A percentile compares a stretch with the other conserved stretches of the same genome.
Conservation (phyloP, 2,113 vertebrate genomes). For the Salvator merianae region DNA sequence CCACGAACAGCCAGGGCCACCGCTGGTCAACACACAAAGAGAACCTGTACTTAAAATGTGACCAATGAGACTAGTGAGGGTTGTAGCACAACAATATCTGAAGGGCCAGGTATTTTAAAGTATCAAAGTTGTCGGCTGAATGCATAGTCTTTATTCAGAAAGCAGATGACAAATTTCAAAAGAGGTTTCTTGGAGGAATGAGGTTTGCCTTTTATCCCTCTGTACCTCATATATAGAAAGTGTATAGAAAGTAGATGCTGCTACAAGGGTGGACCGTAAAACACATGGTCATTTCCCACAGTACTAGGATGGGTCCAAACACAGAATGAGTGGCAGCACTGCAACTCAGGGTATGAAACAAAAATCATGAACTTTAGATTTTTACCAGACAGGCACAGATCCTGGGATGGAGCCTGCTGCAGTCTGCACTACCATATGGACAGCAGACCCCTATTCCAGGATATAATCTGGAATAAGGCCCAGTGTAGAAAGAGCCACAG, state of each 20-base stretch:
- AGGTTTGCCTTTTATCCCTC: neutral
- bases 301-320: neutral
- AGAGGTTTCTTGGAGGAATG: neutral
- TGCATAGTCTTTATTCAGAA: no score
- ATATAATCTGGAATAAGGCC: neutral
- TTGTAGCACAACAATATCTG: no score
- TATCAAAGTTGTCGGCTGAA: neutral
- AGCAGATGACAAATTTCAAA: neutral
- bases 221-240: no score
- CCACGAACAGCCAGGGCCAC: no score
- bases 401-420: no score
- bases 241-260: neutral
- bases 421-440: no score
- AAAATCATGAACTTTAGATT: no score
- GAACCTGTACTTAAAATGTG: no score
- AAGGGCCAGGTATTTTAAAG: neutral
- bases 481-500: neutral
- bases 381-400: no score
- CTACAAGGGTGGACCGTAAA: neutral
- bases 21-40: no score
- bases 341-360: neutral
- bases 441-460: no score
- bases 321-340: neutral
- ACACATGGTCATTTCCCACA: neutral
- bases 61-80: no score